Evolutionary conservation across 1,140 invertebrate species (phyloP).

Genomic region (Meteorus sp.): DNA sequence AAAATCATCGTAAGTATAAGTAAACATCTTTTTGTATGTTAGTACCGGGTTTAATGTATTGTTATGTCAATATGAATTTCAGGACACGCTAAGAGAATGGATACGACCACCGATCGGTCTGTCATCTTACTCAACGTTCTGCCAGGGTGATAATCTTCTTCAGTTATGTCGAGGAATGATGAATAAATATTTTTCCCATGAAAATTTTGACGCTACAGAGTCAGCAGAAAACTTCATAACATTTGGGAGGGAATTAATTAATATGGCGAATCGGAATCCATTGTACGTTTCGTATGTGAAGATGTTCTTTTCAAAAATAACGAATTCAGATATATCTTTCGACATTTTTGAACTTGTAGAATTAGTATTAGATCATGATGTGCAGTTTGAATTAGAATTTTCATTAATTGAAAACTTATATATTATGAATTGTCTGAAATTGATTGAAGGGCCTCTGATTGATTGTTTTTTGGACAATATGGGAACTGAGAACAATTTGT

Average conservation of each 20-base stretch:
- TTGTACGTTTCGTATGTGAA: conserved; percentile 16
- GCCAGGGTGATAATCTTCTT: conserved; percentile 18
- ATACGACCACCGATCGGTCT: conserved; percentile 29
- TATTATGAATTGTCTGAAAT: conserved; percentile 30
- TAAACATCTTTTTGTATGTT: background rate
- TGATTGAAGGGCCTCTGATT: conserved; percentile 45
- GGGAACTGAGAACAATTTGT: conserved; percentile 6
- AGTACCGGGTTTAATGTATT: background rate
- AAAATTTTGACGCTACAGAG: conserved; percentile 26
- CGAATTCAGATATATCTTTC: background rate
- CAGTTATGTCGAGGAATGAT: conserved; percentile 34
- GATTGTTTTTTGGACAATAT: conserved; percentile 35
- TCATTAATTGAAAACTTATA: conserved; percentile 41
- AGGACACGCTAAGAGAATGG: conserved; percentile 27
- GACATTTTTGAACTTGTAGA: conserved; percentile 1
- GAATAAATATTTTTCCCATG: conserved; percentile 37
- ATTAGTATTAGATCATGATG: conserved; percentile 11
- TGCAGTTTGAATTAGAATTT: conserved; percentile 32
- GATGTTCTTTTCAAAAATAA: background rate
- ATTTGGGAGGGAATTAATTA: conserved; percentile 9
- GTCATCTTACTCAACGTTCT: conserved; percentile 4
- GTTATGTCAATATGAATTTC: conserved; percentile 2
- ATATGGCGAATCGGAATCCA: conserved; percentile 28
- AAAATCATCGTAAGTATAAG: conserved; percentile 28
- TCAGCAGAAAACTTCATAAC: conserved; percentile 28